phyloP scores from a whole-genome alignment of 2,888 invertebrate genomes.

The Protonemura montana region DNA sequence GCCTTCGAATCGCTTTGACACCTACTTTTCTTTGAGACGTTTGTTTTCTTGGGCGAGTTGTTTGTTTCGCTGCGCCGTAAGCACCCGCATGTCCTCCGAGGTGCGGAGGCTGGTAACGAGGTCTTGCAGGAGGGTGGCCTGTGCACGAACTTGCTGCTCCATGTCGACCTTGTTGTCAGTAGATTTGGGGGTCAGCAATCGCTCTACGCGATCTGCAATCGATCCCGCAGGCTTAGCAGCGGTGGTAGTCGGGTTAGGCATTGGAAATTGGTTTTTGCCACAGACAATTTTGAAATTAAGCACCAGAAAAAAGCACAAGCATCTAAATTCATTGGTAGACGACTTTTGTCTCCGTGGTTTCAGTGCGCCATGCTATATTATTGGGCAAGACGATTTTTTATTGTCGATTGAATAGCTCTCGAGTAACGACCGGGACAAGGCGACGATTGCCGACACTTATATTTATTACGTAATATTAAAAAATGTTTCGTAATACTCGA shows the following conservation, averaged over 20 bases:
- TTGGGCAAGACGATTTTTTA: no score
- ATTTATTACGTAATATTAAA: not conserved
- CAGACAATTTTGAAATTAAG: not conserved
- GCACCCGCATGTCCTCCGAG: not conserved
- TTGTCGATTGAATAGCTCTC: no score
- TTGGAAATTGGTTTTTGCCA: not conserved
- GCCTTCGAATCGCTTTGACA: not conserved
- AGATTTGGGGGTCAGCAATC: not conserved
- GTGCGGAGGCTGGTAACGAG: not conserved
- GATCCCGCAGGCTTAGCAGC: not conserved
- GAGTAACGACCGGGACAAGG: no score
- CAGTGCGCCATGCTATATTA: no score
- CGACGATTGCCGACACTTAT: not conserved
- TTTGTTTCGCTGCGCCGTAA: not conserved
- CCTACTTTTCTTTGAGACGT: not conserved
- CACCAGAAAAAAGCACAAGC: no score
- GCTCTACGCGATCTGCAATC: not conserved
- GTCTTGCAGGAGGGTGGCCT: not conserved
- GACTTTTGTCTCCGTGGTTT: no score
- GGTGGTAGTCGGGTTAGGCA: not conserved
- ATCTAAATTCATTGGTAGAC: no score
- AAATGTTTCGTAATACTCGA: not conserved
- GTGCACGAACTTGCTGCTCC: not conserved
- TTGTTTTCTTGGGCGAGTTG: not conserved
- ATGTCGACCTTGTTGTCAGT: not conserved